Base-by-base conservation (phyloP, 2,113 vertebrate genomes). In the Albula goreensis region DNA sequence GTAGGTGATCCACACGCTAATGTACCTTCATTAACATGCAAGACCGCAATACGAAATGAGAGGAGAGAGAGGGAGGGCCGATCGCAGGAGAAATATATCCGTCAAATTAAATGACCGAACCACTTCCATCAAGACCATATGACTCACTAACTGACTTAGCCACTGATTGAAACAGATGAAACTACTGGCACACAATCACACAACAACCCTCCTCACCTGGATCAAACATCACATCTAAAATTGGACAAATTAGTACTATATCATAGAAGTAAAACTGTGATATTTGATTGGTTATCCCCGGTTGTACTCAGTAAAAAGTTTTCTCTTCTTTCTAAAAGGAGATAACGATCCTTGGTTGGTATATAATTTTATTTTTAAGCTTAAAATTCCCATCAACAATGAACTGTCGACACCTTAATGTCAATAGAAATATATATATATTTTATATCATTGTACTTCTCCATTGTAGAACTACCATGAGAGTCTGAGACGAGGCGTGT, bases 81-180 rank as follows among this genome's bases (percentile, higher is more conserved):
- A 84, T 83, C 77, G 66, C 79, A 49, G 53, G 25, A 78, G 85
- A 78, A 87, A 78, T 89, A 60, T 86, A 85, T 85, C 86, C 79
- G 41, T 87, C 86, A 86, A 79, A 51, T 87, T 85, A 83, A 86
- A 87, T 85, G 85, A 82, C 22, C 31, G 50, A 82, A 81, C 83
- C 77, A 15, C 25, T 83, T 48, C 81, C 13, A 87, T 87, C 81
- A 63, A 83, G 56, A 50, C 48, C 41, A 25, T 79, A 60, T 50
- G 52, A 83, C 82, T 51, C 82, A 79, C 48, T 80, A 60, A 83
- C 51, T 82, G 50, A 25, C 74, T 70, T 70, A n/a, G 48, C 11
- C 56, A 60, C 56, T 12, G 56, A 60, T 60, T 66, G 60, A 66
- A 22, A 22, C 60, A 19, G 60, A 22, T 66, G 60, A 66, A 66